These are phyloP conservation scores for Riparia riparia DNA, from an alignment of 2,113 vertebrate species.

Conservation along the genomic window DNA sequence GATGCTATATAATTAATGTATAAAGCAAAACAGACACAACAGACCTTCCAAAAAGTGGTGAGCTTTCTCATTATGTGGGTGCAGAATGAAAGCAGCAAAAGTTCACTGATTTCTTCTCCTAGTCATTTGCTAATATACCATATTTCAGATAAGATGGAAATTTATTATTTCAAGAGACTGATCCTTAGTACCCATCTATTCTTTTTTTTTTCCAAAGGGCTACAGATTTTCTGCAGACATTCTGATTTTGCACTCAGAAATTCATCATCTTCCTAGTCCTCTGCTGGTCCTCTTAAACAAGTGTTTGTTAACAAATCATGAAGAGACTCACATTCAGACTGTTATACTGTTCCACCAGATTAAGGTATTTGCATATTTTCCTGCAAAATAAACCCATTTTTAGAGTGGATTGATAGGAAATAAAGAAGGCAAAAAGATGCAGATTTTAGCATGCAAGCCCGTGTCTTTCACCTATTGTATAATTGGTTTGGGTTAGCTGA, in stretches of 20 bases:
- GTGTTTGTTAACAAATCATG: neutral
- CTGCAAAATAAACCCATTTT: slow-evolving; percentile 60
- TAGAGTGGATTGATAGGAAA: slow-evolving; percentile 55
- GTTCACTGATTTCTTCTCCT: neutral
- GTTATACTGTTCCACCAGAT: slow-evolving; percentile 46
- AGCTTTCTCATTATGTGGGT: neutral
- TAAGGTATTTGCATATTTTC: slow-evolving; percentile 66
- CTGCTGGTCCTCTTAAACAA: slow-evolving; percentile 10
- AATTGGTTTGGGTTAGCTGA: slow-evolving; percentile 46
- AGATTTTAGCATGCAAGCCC: slow-evolving; percentile 22
- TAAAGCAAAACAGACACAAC: slow-evolving; percentile 2
- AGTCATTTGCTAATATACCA: neutral
- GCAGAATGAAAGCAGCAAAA: neutral
- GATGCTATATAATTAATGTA: slow-evolving; percentile 15
- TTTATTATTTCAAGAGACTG: neutral
- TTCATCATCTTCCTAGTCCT: neutral
- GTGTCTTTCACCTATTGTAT: slow-evolving; percentile 54
- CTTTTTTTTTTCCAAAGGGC: neutral
- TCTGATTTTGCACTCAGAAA: slow-evolving; percentile 7
- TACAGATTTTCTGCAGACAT: neutral
- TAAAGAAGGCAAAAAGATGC: slow-evolving; percentile 32
- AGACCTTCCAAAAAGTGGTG: neutral
- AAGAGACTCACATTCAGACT: slow-evolving; percentile 7
- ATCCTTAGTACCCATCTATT: neutral
- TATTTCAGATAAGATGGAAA: neutral